Base-by-base conservation (phyloP, 2,797 vertebrate species). In the Delichon dasypus region DNA sequence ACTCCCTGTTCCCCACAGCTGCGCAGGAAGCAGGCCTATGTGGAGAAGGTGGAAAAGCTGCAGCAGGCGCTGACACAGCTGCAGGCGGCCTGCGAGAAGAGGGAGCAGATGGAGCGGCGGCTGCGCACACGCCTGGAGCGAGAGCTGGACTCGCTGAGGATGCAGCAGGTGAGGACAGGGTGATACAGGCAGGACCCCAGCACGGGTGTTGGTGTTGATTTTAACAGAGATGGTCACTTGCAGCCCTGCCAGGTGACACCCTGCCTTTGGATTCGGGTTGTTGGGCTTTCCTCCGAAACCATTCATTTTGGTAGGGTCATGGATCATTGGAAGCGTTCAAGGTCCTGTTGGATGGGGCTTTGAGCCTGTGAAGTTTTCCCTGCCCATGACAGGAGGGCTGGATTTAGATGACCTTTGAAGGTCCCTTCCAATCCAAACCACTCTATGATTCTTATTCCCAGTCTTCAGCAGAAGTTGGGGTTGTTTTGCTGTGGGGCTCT, bases 61-160 rank as follows among this genome's bases (percentile, higher is more conserved):
- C 98, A 99, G 96, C 98, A 99, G 96, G 98, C 98, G 0, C 96
- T 99, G 97, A 98, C 97, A 0, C 98, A 99, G 96, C 98, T 99
- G 74, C 98, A 99, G 97, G 98, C 97, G 0, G 98, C 98, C 4
- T 99, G 98, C 2, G 98, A 99, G 96, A 98, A 99, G 95, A 97
- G 98, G 51, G 98, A 99, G 93, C 98, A 99, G 97, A 98, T 98
- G 97, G 98, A 99, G 88, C 98, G 97, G 53, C 97, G 98, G 30
- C 97, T 98, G 79, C 98, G 98, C 34, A 98, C 98, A 0, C 97
- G 98, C 73, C 97, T 99, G 93, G 98, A 99, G 95, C 96, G 98
- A 71, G 98, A 99, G 95, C 96, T 99, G 95, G 98, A 99, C 30
- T 98, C 98, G 0, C 94, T 98, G 94, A 96, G 98, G 76, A 97